Percentiles rank a stretch among this genome's conserved stretches.
These are phyloP conservation scores for Thripadectes ignobilis DNA, from an alignment of 2,797 vertebrate genomes.

Conservation along the genomic window DNA sequence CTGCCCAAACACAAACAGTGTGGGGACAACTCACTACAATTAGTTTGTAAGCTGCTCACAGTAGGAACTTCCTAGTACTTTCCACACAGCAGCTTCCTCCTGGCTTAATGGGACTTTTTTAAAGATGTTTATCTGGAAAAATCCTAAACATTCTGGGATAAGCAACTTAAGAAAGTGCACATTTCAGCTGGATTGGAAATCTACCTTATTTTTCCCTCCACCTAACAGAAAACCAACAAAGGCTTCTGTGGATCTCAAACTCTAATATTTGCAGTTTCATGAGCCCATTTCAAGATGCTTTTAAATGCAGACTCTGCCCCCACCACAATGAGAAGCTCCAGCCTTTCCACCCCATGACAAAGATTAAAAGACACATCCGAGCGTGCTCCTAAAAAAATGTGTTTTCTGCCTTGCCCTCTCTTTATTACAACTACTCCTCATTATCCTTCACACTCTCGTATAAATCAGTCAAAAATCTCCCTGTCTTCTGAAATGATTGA, in stretches of 20 bases:
- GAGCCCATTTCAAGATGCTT: not conserved
- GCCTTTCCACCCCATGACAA: not conserved
- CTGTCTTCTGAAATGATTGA: not conserved
- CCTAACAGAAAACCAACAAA: not conserved
- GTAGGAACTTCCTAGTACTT: conserved; percentile 12
- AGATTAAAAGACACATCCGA: not conserved
- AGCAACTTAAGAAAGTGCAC: not conserved
- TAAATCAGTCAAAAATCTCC: not conserved
- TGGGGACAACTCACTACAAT: not conserved
- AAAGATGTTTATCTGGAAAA: not conserved
- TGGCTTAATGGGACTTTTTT: not conserved
- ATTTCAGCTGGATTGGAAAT: not conserved
- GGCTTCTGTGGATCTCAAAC: not conserved
- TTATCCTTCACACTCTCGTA: not conserved
- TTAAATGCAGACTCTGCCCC: not conserved
- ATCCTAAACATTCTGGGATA: not conserved
- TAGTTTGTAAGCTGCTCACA: not conserved
- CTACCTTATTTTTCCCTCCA: rapidly evolving
- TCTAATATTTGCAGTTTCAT: not conserved
- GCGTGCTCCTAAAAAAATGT: not conserved
- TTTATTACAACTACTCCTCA: not conserved
- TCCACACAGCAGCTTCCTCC: not conserved
- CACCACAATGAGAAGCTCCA: not conserved
- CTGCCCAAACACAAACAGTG: not conserved
- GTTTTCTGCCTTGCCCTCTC: not conserved